phyloP scores from a whole-genome alignment of 2,113 vertebrate genomes.

The Chloebia gouldiae region DNA sequence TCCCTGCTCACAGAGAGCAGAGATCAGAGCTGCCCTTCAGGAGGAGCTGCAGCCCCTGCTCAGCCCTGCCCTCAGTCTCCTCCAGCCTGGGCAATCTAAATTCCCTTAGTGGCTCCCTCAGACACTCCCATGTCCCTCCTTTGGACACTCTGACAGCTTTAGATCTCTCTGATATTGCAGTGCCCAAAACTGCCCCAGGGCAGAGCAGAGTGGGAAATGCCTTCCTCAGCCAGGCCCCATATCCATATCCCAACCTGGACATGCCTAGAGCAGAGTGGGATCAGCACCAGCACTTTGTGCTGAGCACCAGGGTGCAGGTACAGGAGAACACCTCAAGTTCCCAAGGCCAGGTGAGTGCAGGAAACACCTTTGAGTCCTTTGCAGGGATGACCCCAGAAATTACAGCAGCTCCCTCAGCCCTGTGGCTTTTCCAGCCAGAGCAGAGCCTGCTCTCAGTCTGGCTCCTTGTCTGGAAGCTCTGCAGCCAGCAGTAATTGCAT shows the following conservation, averaged over 20 bases:
- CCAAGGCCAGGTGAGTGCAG: fast-evolving
- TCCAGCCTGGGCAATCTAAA: not conserved
- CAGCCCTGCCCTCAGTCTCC: not conserved
- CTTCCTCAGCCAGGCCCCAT: not conserved
- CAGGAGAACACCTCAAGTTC: not conserved
- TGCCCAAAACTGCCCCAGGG: not conserved
- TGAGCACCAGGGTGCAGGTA: not conserved
- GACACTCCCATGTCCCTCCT: fast-evolving
- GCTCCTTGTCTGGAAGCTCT: not conserved
- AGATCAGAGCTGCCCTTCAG: not conserved
- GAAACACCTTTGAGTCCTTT: not conserved
- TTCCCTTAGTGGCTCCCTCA: not conserved
- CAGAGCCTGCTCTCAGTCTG: not conserved
- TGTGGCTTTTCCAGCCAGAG: not conserved
- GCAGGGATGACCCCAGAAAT: not conserved
- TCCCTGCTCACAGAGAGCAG: not conserved
- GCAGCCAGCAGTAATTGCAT: not conserved
- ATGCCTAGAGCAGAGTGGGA: not conserved
- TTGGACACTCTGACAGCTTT: not conserved
- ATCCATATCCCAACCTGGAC: fast-evolving
- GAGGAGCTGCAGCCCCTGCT: not conserved
- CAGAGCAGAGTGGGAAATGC: not conserved
- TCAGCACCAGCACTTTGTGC: not conserved
- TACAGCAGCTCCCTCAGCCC: not conserved
- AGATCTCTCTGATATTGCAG: not conserved